Conservation (phyloP, 2,113 vertebrate species). For the Gymnogyps californianus region DNA sequence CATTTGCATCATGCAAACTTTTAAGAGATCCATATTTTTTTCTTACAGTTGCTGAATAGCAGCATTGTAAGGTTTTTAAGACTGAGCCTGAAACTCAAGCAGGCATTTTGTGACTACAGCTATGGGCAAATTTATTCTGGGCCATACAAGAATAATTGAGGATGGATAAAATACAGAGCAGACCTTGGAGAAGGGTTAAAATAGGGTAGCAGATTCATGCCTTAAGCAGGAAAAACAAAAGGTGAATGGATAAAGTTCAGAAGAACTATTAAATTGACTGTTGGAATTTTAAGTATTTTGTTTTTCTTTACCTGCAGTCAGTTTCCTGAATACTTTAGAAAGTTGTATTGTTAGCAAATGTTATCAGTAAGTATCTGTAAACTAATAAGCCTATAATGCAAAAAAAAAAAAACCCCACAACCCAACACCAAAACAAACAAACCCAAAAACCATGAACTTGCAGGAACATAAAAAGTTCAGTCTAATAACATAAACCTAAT, state of each 20-base stretch:
- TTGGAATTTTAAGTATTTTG: background rate
- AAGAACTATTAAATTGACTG: background rate
- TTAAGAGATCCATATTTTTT: background rate
- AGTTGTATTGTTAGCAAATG: background rate
- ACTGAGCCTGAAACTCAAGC: background rate
- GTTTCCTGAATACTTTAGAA: background rate
- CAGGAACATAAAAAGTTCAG: slow-evolving; percentile 9
- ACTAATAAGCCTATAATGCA: background rate
- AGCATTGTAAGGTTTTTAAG: background rate
- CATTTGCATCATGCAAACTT: background rate
- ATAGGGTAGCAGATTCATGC: background rate
- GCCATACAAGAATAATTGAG: background rate
- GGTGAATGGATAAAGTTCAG: background rate
- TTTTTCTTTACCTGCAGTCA: background rate
- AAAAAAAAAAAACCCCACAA: no score
- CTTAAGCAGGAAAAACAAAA: background rate
- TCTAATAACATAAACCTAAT: slow-evolving; percentile 30
- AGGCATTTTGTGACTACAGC: background rate
- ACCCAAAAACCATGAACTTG: background rate
- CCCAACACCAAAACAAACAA: background rate
- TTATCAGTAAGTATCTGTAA: background rate
- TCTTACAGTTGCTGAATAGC: background rate
- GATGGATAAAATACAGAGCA: background rate
- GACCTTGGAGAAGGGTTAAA: background rate
- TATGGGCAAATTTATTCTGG: background rate